Evolutionary conservation across 1,140 invertebrate species (phyloP).

Genomic region (Myzus persicae): DNA sequence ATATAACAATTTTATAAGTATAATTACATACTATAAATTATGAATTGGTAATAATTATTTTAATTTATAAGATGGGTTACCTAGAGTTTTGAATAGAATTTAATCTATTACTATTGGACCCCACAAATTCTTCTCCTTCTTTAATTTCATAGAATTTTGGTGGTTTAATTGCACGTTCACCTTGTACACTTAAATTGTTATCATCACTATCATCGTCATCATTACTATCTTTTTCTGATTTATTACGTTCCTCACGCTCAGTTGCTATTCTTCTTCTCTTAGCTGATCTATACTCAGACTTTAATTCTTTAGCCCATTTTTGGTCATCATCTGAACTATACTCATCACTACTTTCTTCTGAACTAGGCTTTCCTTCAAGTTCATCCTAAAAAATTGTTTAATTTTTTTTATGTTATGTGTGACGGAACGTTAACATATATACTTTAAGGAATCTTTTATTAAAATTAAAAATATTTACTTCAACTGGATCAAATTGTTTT

Average conservation of each 20-base stretch:
- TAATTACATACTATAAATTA: no score
- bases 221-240: conserved; percentile 63
- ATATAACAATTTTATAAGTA: neutral
- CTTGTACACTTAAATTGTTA: conserved; percentile 63
- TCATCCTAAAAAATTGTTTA: conserved; percentile 62
- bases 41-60: neutral
- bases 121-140: conserved; percentile 70
- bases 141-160: conserved; percentile 74
- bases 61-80: conserved; percentile 61
- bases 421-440: neutral
- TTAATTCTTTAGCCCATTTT: conserved; percentile 80
- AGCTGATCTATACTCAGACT: conserved; percentile 71
- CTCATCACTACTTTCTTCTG: conserved; percentile 65
- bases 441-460: no score
- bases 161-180: conserved; percentile 63
- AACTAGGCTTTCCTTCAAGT: conserved; percentile 64
- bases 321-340: conserved; percentile 78
- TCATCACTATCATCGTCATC: conserved; percentile 64
- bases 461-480: conserved; percentile 63
- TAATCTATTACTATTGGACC: conserved; percentile 63
- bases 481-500: conserved; percentile 68
- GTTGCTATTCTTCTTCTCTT: conserved; percentile 65
- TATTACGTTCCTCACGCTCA: conserved; percentile 65
- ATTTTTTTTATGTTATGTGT: neutral
- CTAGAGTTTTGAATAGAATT: neutral